Percentiles rank a stretch among this genome's conserved stretches.
These are phyloP conservation scores for Polypedilum vanderplanki DNA, from an alignment of 1,140 invertebrate species.

Conservation along the genomic window DNA sequence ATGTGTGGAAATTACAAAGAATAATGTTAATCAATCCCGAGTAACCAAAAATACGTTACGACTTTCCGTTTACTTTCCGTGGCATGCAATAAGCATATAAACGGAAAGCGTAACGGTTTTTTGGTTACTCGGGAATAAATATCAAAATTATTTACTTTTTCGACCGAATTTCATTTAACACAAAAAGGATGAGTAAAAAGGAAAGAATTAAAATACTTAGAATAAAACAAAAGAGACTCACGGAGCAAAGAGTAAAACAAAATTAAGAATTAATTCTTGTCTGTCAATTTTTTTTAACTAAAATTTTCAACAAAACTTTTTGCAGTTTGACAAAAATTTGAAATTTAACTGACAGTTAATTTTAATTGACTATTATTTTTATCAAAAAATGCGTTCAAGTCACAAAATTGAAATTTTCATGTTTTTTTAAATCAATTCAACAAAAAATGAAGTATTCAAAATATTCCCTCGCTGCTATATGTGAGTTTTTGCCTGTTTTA, in stretches of 20 bases:
- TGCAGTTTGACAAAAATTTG: not conserved
- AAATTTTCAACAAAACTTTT: not conserved
- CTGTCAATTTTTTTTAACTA: not conserved
- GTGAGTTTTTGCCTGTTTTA: not conserved
- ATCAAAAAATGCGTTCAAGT: too few species aligned
- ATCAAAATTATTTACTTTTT: constrained; percentile 6
- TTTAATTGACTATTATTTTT: too few species aligned
- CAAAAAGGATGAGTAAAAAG: not conserved
- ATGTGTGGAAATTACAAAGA: not conserved
- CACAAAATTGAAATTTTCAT: too few species aligned
- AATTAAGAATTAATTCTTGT: constrained; percentile 28
- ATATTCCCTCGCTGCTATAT: constrained; percentile 1
- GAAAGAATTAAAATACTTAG: not conserved
- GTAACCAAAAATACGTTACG: too few species aligned
- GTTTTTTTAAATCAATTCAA: not conserved
- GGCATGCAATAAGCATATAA: too few species aligned
- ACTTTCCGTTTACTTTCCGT: too few species aligned
- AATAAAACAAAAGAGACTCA: not conserved
- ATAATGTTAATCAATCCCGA: too few species aligned
- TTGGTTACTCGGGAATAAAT: too few species aligned
- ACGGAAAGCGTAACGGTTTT: too few species aligned
- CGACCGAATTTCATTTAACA: not conserved
- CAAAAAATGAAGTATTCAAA: not conserved
- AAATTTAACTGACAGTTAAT: not conserved
- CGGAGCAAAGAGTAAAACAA: not conserved